These are phyloP conservation scores for Sinocyclocheilus anshuiensis DNA, from an alignment of 2,113 vertebrate genomes.

Conservation along the genomic window DNA sequence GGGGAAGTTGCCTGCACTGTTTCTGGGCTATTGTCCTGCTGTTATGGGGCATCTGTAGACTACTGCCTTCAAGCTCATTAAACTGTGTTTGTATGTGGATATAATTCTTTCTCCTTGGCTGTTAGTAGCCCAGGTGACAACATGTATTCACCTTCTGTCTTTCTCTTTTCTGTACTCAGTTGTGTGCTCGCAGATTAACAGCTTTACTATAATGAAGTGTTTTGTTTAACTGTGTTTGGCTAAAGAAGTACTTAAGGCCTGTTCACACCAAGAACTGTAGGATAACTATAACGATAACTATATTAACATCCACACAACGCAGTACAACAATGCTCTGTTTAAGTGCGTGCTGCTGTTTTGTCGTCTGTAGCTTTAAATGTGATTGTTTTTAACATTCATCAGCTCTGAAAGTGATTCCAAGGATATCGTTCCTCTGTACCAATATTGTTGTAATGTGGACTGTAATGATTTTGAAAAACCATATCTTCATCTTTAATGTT, in stretches of 20 bases:
- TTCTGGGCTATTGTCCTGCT: background rate
- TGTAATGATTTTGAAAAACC: too few species aligned
- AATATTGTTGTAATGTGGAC: background rate
- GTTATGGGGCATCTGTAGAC: slow-evolving; percentile 4
- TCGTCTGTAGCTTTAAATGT: background rate
- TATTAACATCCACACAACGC: background rate
- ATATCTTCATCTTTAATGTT: background rate
- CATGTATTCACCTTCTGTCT: slow-evolving; percentile 11
- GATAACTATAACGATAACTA: background rate
- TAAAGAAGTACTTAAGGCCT: background rate
- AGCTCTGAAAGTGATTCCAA: background rate
- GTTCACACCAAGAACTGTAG: background rate
- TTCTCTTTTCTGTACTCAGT: background rate
- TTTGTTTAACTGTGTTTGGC: background rate
- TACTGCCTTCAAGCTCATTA: background rate
- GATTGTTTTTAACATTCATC: background rate
- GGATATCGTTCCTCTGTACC: too few species aligned
- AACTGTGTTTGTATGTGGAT: background rate
- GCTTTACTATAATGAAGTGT: background rate
- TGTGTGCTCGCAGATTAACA: background rate
- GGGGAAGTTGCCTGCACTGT: background rate
- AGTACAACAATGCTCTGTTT: too few species aligned
- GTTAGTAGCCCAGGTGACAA: background rate
- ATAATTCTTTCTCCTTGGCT: background rate
- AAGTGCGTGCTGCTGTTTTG: too few species aligned